These are phyloP conservation scores for Eudyptes chrysolophus DNA, from an alignment of 2,113 vertebrate species.

Conservation along the genomic window DNA sequence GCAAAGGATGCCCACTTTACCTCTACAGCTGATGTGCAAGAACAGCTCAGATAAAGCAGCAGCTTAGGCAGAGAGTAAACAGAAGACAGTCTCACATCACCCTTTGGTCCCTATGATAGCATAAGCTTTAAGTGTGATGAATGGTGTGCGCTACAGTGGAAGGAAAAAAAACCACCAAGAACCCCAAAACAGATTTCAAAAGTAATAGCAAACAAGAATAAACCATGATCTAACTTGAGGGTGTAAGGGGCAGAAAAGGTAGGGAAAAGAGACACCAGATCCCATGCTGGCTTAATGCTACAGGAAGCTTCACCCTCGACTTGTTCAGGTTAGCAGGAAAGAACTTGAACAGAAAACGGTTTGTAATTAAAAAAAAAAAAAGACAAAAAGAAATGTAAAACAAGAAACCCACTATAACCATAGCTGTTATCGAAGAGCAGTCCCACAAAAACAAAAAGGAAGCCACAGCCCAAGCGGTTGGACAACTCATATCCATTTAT, in stretches of 20 bases:
- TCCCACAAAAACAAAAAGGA: not conserved
- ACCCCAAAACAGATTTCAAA: not conserved
- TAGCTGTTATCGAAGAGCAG: not conserved
- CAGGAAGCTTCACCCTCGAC: not conserved
- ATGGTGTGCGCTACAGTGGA: not conserved
- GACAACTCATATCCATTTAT: no score
- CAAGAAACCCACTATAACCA: not conserved
- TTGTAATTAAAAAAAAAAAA: not conserved
- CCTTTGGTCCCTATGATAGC: rapidly evolving
- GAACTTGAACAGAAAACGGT: not conserved
- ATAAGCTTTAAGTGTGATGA: not conserved
- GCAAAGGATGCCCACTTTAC: not conserved
- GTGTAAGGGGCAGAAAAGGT: not conserved
- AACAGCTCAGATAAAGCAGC: not conserved
- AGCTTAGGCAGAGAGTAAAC: not conserved
- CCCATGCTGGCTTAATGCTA: not conserved
- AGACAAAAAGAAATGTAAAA: not conserved
- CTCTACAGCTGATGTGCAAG: not conserved
- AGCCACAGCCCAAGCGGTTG: not conserved
- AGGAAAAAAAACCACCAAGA: not conserved
- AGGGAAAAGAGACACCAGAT: not conserved
- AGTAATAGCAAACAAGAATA: not conserved
- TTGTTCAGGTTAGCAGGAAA: not conserved
- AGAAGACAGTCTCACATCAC: rapidly evolving
- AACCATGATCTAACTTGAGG: not conserved